Base-by-base conservation (phyloP, 2,113 vertebrate species). In the Picathartes gymnocephalus region DNA sequence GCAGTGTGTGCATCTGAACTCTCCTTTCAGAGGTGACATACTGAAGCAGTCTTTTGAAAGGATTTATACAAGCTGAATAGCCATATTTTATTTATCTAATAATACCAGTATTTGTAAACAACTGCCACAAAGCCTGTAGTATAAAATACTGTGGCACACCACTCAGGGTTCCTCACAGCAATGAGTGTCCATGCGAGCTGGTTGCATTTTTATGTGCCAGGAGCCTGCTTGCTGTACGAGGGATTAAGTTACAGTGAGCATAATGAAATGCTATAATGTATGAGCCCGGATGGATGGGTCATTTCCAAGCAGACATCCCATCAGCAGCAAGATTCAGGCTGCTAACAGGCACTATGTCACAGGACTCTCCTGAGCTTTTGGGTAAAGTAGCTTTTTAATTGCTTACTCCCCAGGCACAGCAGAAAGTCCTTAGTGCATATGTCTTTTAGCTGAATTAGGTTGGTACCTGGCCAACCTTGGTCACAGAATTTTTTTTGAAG, bases 401-500 rank as follows among this genome's bases (percentile, higher is more conserved):
- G 53, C 82, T 90, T 71, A 61, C 83, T 88, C 66, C 44, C 14
- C 71, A 77, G 54, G 48, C 68, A 65, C 53, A 51, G 71, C 71
- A 83, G 62, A 92, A 91, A 82, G 40, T 47, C 54, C 44, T 76
- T n/a, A 22, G 37, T 69, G 35, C 9, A 0, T 50, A 42, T 18
- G 62, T 72, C 74, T 82, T 74, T 76, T 50, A 72, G 86, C 45
- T 82, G 76, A 95, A 93, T 92, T 83, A 65, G 31, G 28, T n/a
- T 92, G 82, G 40, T 88, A 40, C 48, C n/a, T 60, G 39, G 76
- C 86, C 71, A 93, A 1, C 37, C 24, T 39, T 4, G 15, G 31
- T 82, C 71, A 56, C 25, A 57, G 83, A 80, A 53, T 66, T 80
- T 95, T 95, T 92, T 65, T n/a, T 88, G 13, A 72, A 92, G 74